Percentiles rank a stretch among this genome's conserved stretches.
phyloP scores from a whole-genome alignment of 2,888 invertebrate species.

The Asteroscopus sphinx region DNA sequence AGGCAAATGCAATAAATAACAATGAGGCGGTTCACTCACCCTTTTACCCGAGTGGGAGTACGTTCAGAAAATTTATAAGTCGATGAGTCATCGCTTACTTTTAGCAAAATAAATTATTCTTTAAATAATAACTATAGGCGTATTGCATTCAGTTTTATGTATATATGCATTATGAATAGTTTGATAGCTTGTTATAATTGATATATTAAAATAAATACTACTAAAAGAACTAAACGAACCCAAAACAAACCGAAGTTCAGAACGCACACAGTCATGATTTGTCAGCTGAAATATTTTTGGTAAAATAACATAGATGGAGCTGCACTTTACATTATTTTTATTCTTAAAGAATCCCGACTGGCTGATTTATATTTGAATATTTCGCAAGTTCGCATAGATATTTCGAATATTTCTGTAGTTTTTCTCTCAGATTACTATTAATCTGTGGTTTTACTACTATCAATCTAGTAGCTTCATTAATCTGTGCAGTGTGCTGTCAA shows the following conservation, averaged over 20 bases:
- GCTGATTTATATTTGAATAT: too few relatives aligned
- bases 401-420: too few relatives aligned
- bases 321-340: not conserved
- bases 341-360: too few relatives aligned
- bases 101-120: not conserved
- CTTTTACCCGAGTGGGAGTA: conserved; percentile 72
- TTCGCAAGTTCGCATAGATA: too few relatives aligned
- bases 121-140: not conserved
- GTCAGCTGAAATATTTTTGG: conserved; percentile 10
- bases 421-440: too few relatives aligned
- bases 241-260: conserved; percentile 23
- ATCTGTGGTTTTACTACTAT: too few relatives aligned
- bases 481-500: too few relatives aligned
- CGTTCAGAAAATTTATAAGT: conserved; percentile 61
- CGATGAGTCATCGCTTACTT: conserved; percentile 67
- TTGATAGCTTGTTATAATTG: not conserved
- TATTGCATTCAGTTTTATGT: not conserved
- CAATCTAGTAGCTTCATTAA: too few relatives aligned
- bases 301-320: conserved; percentile 40
- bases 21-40: conserved; percentile 89
- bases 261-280: conserved; percentile 43
- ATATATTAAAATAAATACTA: not conserved
- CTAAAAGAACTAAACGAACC: not conserved
- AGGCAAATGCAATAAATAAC: conserved; percentile 89
- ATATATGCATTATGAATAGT: not conserved